Evolutionary conservation across 2,888 invertebrate species (phyloP).

Genomic region (Acrocyrtus sp.): DNA sequence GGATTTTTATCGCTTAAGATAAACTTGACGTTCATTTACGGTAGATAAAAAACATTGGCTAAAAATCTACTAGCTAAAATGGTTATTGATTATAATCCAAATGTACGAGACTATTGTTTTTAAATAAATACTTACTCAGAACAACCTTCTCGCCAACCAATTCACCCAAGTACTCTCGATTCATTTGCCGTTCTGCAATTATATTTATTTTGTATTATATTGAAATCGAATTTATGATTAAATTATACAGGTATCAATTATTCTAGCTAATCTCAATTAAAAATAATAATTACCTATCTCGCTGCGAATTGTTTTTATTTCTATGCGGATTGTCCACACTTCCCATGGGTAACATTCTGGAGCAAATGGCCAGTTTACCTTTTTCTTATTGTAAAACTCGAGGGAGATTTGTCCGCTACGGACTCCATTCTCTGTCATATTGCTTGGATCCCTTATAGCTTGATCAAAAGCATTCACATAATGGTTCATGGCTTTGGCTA

Average conservation of each 20-base stretch:
- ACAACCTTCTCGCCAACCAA: slow-evolving; percentile 92
- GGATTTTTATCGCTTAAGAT: too few relatives aligned
- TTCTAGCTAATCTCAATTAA: neutral
- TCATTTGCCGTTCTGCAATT: slow-evolving; percentile 82
- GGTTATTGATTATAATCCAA: too few relatives aligned
- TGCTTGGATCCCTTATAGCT: slow-evolving; percentile 65
- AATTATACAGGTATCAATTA: neutral
- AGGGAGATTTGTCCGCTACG: slow-evolving; percentile 82
- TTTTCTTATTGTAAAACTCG: slow-evolving; percentile 94
- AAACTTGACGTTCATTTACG: too few relatives aligned
- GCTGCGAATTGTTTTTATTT: slow-evolving; percentile 84
- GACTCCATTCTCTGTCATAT: slow-evolving; percentile 62
- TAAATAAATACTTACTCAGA: slow-evolving; percentile 71
- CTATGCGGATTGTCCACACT: slow-evolving; percentile 95
- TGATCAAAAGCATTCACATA: slow-evolving; percentile 69
- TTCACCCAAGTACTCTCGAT: slow-evolving; percentile 88
- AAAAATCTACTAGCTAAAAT: too few relatives aligned
- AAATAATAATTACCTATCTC: slow-evolving; percentile 76
- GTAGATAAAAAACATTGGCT: too few relatives aligned
- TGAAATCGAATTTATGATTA: too few relatives aligned
- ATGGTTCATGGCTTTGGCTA: slow-evolving; percentile 78
- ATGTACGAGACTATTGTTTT: neutral
- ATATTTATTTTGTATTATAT: too few relatives aligned
- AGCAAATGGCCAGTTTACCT: slow-evolving; percentile 88
- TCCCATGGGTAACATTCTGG: slow-evolving; percentile 98